Percentiles rank a stretch among this genome's conserved stretches.
phyloP scores from a whole-genome alignment of 2,888 invertebrate species.

The Drosophila falleni region DNA sequence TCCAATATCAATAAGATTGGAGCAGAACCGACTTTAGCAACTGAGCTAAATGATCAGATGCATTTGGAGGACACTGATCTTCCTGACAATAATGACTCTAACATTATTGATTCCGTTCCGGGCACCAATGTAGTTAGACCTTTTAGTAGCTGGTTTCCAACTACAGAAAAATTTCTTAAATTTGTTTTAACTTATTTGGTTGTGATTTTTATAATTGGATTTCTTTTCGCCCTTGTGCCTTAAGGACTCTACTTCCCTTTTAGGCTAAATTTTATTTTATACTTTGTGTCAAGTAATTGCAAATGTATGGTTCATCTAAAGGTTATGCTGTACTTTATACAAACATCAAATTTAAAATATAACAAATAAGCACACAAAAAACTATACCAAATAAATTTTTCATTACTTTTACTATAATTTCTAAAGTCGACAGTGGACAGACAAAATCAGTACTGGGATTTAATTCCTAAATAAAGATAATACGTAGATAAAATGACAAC shows the following conservation, averaged over 20 bases:
- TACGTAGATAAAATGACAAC: too few relatives aligned
- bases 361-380: background rate
- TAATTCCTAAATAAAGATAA: too few relatives aligned
- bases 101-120: background rate
- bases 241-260: background rate
- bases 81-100: background rate
- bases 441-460: too few relatives aligned
- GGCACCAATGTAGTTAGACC: background rate
- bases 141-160: accelerated
- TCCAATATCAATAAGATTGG: background rate
- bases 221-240: background rate
- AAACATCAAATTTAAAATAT: background rate
- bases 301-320: background rate
- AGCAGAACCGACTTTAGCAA: background rate
- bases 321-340: background rate
- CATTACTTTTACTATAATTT: too few relatives aligned
- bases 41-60: background rate
- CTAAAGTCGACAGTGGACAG: too few relatives aligned
- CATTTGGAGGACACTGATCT: background rate
- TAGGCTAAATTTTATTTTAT: background rate
- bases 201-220: slow-evolving; percentile 25
- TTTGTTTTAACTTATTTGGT: slow-evolving; percentile 24
- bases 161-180: background rate
- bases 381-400: background rate
- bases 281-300: background rate